phyloP scores from a whole-genome alignment of 2,888 invertebrate species.

The Pegoplata infirma region DNA sequence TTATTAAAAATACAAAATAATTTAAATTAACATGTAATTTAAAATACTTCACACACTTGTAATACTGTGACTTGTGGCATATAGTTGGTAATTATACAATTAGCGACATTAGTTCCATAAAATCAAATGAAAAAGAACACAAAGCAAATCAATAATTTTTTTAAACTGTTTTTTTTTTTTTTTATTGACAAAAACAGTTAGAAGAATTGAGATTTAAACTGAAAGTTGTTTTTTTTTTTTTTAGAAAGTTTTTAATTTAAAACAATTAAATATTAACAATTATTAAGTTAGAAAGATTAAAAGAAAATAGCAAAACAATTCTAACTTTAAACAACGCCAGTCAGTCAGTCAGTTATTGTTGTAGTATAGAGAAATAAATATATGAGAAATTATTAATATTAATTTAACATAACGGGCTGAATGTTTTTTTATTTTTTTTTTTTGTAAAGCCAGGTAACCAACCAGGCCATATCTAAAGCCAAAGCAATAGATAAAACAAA shows the following conservation, averaged over 20 bases:
- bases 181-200: background rate
- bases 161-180: too few relatives aligned
- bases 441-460: too few relatives aligned
- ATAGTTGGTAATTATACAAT: too few relatives aligned
- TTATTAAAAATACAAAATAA: too few relatives aligned
- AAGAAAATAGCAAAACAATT: slow-evolving; percentile 29
- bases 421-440: too few relatives aligned
- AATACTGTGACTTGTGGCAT: background rate
- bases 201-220: background rate
- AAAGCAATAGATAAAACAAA: background rate
- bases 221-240: slow-evolving; percentile 30
- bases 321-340: background rate
- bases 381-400: slow-evolving; percentile 24
- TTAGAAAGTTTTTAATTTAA: slow-evolving; percentile 53
- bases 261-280: slow-evolving; percentile 48
- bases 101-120: background rate
- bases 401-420: slow-evolving; percentile 32
- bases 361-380: background rate
- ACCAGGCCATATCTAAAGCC: background rate
- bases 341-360: background rate
- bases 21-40: too few relatives aligned
- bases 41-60: background rate
- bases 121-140: slow-evolving; percentile 20
- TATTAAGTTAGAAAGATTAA: slow-evolving; percentile 28
- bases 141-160: slow-evolving; percentile 4